A percentile compares a stretch with the other conserved stretches of the same genome.
Conservation (phyloP, 2,797 vertebrate species). For the Chiroxiphia lanceolata region DNA sequence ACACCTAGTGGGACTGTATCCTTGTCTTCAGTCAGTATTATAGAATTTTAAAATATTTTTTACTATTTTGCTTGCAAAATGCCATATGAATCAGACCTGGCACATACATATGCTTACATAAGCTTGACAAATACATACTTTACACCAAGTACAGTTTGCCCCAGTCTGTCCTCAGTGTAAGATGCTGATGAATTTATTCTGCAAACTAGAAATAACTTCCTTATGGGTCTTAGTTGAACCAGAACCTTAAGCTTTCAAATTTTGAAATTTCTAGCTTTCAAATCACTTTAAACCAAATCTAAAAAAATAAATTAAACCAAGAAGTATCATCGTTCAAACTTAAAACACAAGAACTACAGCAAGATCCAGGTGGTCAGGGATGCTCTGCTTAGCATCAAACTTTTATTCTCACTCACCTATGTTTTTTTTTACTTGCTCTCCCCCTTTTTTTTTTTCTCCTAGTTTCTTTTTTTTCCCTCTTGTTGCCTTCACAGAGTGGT, state of each 20-base stretch:
- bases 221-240: conserved; percentile 29
- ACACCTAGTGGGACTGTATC: neutral
- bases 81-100: neutral
- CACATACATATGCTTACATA: neutral
- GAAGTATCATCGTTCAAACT: neutral
- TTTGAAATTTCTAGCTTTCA: neutral
- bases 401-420: neutral
- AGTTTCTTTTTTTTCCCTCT: neutral
- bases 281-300: neutral
- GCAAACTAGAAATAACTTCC: conserved; percentile 26
- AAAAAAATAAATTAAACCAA: neutral
- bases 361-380: neutral
- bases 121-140: neutral
- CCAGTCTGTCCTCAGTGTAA: neutral
- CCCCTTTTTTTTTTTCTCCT: neutral
- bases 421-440: neutral
- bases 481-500: neutral
- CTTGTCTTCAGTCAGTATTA: neutral
- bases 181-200: conserved; percentile 33
- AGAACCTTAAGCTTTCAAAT: conserved; percentile 18
- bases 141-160: neutral
- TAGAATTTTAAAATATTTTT: neutral
- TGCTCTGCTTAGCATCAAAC: neutral
- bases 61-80: conserved; percentile 22
- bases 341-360: neutral